phyloP scores from a whole-genome alignment of 2,888 invertebrate genomes.

The Trachelus iudaicus region DNA sequence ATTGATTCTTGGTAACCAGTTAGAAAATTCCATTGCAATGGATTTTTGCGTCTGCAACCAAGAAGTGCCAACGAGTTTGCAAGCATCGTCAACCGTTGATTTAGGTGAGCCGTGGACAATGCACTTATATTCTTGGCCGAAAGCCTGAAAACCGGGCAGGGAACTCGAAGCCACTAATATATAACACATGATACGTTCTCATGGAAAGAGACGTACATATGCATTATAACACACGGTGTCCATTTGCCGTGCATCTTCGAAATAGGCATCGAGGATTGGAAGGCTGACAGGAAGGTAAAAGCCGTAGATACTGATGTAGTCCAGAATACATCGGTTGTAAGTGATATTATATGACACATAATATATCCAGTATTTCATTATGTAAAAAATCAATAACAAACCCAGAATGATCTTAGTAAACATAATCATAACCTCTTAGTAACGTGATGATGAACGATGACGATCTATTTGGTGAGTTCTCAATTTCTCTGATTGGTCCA shows the following conservation, averaged over 20 bases:
- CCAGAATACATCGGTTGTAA: background rate
- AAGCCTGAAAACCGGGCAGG: constrained; percentile 30
- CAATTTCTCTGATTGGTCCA: background rate
- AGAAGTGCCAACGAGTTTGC: constrained; percentile 23
- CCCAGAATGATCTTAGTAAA: background rate
- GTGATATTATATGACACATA: background rate
- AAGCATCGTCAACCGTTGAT: background rate
- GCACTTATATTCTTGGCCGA: constrained; percentile 30
- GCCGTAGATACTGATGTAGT: constrained; percentile 32
- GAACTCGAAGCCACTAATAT: constrained; percentile 19
- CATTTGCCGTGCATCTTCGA: constrained; percentile 16
- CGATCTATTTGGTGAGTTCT: background rate
- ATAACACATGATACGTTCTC: constrained; percentile 3
- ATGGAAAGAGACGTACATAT: constrained; percentile 16
- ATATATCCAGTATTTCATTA: background rate
- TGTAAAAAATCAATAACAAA: background rate
- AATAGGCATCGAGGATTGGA: constrained; percentile 20
- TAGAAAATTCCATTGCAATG: background rate
- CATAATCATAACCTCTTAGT: background rate
- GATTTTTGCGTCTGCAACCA: constrained; percentile 26
- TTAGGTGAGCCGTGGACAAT: constrained; percentile 19
- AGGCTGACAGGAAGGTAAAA: constrained; percentile 10
- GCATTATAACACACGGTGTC: constrained; percentile 19
- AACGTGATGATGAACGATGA: no score
- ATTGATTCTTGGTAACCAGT: background rate